phyloP scores from a whole-genome alignment of 2,888 invertebrate species.

The Meloe dianella region DNA sequence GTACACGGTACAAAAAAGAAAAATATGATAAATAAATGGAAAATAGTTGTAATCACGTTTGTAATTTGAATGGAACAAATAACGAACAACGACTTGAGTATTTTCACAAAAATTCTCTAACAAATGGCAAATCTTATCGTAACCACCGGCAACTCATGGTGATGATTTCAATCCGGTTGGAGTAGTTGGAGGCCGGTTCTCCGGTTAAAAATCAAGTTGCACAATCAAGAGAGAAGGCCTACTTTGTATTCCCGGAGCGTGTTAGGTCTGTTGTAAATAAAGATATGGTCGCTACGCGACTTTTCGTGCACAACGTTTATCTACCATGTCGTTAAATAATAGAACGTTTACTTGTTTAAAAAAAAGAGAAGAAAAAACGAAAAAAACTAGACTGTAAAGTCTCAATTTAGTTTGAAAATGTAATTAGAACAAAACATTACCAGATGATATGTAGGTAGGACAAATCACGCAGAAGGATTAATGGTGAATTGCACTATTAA shows the following conservation, averaged over 20 bases:
- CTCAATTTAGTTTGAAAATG: not conserved
- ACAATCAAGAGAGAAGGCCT: constrained; percentile 58
- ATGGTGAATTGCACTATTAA: constrained; percentile 40
- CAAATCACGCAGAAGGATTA: constrained; percentile 26
- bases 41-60: not conserved
- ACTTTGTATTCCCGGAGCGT: constrained; percentile 57
- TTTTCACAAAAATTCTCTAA: constrained; percentile 39
- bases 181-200: constrained; percentile 48
- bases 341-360: not conserved
- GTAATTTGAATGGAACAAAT: constrained; percentile 5
- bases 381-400: not conserved
- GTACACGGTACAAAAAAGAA: not conserved
- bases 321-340: not conserved
- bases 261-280: constrained; percentile 59
- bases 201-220: constrained; percentile 61
- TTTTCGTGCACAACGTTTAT: constrained; percentile 17
- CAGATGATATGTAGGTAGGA: constrained; percentile 26
- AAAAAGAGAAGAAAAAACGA: no score
- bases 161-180: constrained; percentile 54
- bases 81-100: constrained; percentile 26
- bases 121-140: constrained; percentile 48
- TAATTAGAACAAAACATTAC: constrained; percentile 20
- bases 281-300: constrained; percentile 58
- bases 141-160: constrained; percentile 24
- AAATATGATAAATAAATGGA: no score